Conservation (phyloP, 2,113 vertebrate genomes). For the Protobothrops mucrosquamatus region DNA sequence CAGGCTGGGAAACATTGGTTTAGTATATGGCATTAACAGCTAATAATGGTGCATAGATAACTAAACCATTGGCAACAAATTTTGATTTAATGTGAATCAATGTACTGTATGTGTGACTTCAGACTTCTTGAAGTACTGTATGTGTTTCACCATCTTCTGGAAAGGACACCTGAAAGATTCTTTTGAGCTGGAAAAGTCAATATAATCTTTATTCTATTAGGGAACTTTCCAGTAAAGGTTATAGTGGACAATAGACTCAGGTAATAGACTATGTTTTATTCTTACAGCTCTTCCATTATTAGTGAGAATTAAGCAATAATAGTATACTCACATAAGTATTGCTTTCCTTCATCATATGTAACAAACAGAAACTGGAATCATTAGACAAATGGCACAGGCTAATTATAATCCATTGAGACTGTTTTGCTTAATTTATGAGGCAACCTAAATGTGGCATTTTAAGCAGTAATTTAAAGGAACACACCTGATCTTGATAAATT, state of each 20-base stretch:
- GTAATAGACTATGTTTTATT: not conserved
- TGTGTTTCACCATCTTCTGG: not conserved
- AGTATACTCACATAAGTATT: not conserved
- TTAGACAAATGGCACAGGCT: not conserved
- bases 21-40: not conserved
- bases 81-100: not conserved
- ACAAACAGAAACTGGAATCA: not conserved
- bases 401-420: not conserved
- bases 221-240: not conserved
- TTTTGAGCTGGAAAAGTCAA: not conserved
- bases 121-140: not conserved
- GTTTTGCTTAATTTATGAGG: not conserved
- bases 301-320: not conserved
- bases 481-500: not conserved
- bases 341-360: conserved; percentile 7
- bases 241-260: not conserved
- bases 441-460: not conserved
- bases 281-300: not conserved
- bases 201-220: not conserved
- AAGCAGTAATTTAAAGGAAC: not conserved
- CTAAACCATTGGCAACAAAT: not conserved
- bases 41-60: not conserved
- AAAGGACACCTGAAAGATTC: not conserved
- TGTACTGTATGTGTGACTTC: not conserved
- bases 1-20: not conserved